These are phyloP conservation scores for Noctilio leporinus DNA, from an alignment of 2,113 vertebrate genomes.

Conservation along the genomic window DNA sequence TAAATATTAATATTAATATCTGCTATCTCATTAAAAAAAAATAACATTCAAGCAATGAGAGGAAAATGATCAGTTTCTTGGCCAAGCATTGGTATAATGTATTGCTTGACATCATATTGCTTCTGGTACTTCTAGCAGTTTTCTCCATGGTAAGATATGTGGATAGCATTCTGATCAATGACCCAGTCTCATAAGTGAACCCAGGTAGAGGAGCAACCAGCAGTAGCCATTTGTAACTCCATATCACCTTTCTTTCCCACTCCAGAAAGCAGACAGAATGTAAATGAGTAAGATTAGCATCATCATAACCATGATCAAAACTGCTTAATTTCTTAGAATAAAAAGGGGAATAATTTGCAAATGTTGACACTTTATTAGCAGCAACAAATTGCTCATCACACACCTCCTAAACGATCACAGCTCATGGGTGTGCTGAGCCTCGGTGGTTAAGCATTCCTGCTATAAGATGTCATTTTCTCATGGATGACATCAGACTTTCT, in stretches of 20 bases:
- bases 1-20: too few relatives aligned
- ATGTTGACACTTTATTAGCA: constrained; percentile 29
- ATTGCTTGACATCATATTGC: background rate
- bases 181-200: background rate
- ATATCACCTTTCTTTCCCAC: background rate
- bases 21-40: background rate
- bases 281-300: background rate
- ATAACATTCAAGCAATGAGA: background rate
- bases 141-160: background rate
- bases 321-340: constrained; percentile 27
- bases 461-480: constrained; percentile 19
- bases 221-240: background rate
- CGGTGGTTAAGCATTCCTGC: constrained; percentile 12
- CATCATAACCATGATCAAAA: background rate
- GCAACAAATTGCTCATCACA: background rate
- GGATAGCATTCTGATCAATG: constrained; percentile 13
- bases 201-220: background rate
- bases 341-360: constrained; percentile 8
- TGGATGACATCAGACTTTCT: background rate
- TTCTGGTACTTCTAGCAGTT: background rate
- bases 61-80: background rate
- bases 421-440: background rate
- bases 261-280: background rate
- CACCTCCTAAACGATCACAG: background rate
- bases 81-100: background rate